Evolutionary conservation across 2,888 invertebrate genomes (phyloP).

Genomic region (Amiota communis): DNA sequence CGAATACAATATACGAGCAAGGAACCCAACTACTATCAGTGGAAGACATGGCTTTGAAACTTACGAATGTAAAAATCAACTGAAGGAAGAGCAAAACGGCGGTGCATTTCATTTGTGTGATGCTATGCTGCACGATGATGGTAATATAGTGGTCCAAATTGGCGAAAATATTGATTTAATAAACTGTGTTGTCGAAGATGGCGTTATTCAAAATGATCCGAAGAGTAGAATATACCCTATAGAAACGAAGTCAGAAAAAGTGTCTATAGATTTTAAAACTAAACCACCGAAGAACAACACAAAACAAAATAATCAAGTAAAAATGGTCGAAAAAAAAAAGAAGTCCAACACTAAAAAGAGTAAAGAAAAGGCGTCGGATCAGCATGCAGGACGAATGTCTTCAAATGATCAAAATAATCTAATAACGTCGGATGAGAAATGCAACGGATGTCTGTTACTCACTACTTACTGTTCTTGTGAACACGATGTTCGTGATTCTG

Average conservation of each 20-base stretch:
- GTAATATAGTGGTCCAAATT: background rate
- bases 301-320: background rate
- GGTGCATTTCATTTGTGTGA: slow-evolving; percentile 48
- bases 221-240: slow-evolving; percentile 1
- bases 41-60: background rate
- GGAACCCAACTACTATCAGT: background rate
- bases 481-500: slow-evolving; percentile 80
- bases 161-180: slow-evolving; percentile 20
- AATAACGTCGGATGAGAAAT: slow-evolving; percentile 51
- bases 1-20: background rate
- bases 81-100: slow-evolving; percentile 47
- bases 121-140: slow-evolving; percentile 61
- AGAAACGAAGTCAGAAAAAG: slow-evolving; percentile 39
- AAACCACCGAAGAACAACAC: slow-evolving; percentile 59
- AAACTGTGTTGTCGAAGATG: slow-evolving; percentile 48
- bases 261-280: slow-evolving; percentile 56
- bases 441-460: slow-evolving; percentile 64
- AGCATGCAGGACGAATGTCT: slow-evolving; percentile 31
- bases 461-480: slow-evolving; percentile 74
- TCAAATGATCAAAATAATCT: slow-evolving; percentile 10
- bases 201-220: slow-evolving; percentile 49
- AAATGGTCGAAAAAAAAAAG: slow-evolving; percentile 57
- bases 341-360: slow-evolving; percentile 51
- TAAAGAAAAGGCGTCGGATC: slow-evolving; percentile 24
- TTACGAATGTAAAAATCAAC: slow-evolving; percentile 11